phyloP scores from a whole-genome alignment of 2,797 vertebrate species.

The Lithobates pipiens region DNA sequence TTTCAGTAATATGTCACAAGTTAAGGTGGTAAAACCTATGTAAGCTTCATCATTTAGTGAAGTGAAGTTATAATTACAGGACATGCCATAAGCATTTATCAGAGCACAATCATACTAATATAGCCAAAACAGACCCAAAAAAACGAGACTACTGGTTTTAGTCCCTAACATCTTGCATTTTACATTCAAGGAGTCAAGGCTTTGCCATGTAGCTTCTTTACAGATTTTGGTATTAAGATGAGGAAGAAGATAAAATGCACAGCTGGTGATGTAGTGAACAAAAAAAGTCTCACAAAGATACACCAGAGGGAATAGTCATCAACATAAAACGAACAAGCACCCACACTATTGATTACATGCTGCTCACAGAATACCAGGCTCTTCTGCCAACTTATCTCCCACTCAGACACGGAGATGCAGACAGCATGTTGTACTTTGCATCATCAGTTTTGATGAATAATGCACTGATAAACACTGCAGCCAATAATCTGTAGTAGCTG shows the following conservation, averaged over 20 bases:
- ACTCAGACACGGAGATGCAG: slow-evolving; percentile 75
- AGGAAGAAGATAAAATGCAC: slow-evolving; percentile 73
- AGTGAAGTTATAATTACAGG: too few relatives aligned
- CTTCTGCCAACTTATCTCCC: slow-evolving; percentile 80
- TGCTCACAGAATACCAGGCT: slow-evolving; percentile 80
- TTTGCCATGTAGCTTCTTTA: slow-evolving; percentile 74
- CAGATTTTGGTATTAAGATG: slow-evolving; percentile 72
- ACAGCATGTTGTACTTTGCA: slow-evolving; percentile 83
- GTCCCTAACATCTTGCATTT: slow-evolving; percentile 10
- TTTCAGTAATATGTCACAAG: too few relatives aligned
- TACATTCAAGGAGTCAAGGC: slow-evolving; percentile 67
- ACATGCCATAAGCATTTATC: not conserved
- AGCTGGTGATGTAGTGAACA: slow-evolving; percentile 81
- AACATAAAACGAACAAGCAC: slow-evolving; percentile 80
- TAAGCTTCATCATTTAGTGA: too few relatives aligned
- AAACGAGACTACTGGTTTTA: not conserved
- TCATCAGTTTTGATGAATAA: slow-evolving; percentile 86
- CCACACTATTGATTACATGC: slow-evolving; percentile 81
- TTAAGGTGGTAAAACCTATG: too few relatives aligned
- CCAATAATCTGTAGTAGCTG: slow-evolving; percentile 77
- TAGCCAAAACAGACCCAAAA: not conserved
- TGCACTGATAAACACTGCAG: slow-evolving; percentile 83
- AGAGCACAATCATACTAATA: not conserved
- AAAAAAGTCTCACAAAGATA: slow-evolving; percentile 76
- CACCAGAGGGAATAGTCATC: slow-evolving; percentile 82